These are phyloP conservation scores for Enteromius anoplus DNA, from an alignment of 2,797 vertebrate species.

Conservation along the genomic window DNA sequence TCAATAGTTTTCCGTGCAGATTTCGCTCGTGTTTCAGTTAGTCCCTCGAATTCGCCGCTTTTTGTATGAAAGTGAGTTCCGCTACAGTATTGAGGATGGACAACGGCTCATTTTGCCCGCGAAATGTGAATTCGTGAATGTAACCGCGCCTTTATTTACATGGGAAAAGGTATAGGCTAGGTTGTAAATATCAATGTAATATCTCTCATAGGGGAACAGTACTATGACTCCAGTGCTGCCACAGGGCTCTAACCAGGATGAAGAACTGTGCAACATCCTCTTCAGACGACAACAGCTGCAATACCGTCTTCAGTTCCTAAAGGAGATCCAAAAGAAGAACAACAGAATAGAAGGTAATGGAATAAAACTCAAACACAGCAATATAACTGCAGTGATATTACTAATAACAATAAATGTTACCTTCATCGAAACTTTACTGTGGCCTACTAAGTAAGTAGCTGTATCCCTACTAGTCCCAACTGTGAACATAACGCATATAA, in stretches of 20 bases:
- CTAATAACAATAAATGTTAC: neutral
- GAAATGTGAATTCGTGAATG: neutral
- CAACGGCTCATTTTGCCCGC: neutral
- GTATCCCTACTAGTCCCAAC: too few species aligned
- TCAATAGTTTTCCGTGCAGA: neutral
- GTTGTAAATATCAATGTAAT: neutral
- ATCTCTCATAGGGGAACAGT: neutral
- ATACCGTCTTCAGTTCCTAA: slow-evolving; percentile 50
- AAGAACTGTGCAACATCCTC: slow-evolving; percentile 46
- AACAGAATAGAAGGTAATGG: neutral
- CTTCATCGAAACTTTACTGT: neutral
- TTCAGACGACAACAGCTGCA: slow-evolving; percentile 64
- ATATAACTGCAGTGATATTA: neutral
- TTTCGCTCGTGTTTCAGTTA: neutral
- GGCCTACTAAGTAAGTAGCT: too few species aligned
- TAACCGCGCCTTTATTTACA: neutral
- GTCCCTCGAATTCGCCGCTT: neutral
- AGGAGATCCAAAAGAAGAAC: slow-evolving; percentile 49
- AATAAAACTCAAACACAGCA: neutral
- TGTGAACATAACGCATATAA: too few species aligned
- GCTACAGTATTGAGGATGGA: neutral
- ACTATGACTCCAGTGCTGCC: slow-evolving; percentile 17
- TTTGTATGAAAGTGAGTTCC: neutral
- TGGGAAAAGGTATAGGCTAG: neutral
- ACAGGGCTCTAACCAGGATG: slow-evolving; percentile 12